These are phyloP conservation scores for Thinocorus orbignyianus DNA, from an alignment of 2,113 vertebrate species.

Conservation along the genomic window DNA sequence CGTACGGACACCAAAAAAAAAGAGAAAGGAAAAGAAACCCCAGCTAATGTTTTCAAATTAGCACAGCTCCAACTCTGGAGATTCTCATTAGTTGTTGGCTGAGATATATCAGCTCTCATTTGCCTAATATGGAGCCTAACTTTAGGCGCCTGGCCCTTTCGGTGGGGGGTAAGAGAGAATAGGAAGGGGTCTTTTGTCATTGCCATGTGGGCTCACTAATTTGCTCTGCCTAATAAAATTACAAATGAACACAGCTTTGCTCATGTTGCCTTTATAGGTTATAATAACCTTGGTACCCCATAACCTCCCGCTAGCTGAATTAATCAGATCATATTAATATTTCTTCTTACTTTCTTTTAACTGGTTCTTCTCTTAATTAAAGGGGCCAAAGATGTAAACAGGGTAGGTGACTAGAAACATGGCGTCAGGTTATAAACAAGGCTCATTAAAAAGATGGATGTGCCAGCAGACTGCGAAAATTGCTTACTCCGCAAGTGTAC, in stretches of 20 bases:
- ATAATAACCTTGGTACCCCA: conserved; percentile 88
- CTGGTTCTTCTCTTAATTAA: conserved; percentile 90
- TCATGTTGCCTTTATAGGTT: conserved; percentile 86
- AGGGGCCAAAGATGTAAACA: conserved; percentile 89
- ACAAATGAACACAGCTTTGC: conserved; percentile 85
- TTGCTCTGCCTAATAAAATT: conserved; percentile 88
- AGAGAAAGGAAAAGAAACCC: conserved; percentile 54
- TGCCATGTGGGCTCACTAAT: conserved; percentile 80
- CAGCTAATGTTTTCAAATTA: conserved; percentile 92
- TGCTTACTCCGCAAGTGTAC: conserved; percentile 85
- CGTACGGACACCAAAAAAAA: conserved; percentile 8
- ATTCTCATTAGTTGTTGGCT: conserved; percentile 86
- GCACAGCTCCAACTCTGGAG: conserved; percentile 76
- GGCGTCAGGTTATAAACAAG: conserved; percentile 87
- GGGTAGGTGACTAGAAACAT: conserved; percentile 82
- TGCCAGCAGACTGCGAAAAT: conserved; percentile 80
- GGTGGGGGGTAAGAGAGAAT: conserved; percentile 83
- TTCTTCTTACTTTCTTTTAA: conserved; percentile 87
- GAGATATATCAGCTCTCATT: conserved; percentile 92
- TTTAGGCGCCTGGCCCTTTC: conserved; percentile 84
- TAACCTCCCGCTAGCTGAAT: conserved; percentile 89
- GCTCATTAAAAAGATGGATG: conserved; percentile 93
- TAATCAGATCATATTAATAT: conserved; percentile 90
- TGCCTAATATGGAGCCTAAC: conserved; percentile 90
- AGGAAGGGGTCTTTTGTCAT: conserved; percentile 82